A percentile compares a stretch with the other conserved stretches of the same genome.
phyloP scores from a whole-genome alignment of 2,797 vertebrate species.

The Jordanella pulchra region DNA sequence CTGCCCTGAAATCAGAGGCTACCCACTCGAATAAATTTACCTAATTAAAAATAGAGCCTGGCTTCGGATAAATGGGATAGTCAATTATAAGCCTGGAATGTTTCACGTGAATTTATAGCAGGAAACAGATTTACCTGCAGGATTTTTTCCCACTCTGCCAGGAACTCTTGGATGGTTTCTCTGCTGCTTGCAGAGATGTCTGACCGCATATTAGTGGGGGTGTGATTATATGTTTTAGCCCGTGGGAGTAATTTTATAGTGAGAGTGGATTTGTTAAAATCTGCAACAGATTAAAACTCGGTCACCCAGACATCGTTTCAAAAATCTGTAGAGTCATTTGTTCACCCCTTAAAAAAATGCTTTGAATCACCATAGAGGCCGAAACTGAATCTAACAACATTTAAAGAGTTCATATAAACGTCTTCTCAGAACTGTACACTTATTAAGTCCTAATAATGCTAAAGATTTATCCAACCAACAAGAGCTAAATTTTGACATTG shows the following conservation, averaged over 20 bases:
- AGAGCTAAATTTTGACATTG: background rate
- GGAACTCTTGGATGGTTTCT: no score
- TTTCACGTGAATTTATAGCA: no score
- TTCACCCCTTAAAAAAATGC: background rate
- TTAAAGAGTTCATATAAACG: background rate
- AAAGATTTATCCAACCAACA: background rate
- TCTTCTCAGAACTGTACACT: background rate
- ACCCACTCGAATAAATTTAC: no score
- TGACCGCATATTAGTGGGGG: no score
- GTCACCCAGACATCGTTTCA: background rate
- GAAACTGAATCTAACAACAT: background rate
- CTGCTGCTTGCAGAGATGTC: no score
- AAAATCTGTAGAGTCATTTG: no score
- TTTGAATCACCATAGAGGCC: background rate
- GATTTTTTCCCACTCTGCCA: no score
- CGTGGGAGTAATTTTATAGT: background rate
- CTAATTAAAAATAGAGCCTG: no score
- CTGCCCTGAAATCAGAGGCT: background rate
- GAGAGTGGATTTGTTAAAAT: background rate
- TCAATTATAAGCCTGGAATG: no score
- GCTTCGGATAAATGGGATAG: no score
- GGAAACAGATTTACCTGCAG: no score
- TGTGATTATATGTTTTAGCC: background rate
- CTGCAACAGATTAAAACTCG: background rate
- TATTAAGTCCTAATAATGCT: background rate